Evolutionary conservation across 2,888 invertebrate species (phyloP), one percentile per base, ranked within the genome.

Genomic region (Tortrix viridana): DNA sequence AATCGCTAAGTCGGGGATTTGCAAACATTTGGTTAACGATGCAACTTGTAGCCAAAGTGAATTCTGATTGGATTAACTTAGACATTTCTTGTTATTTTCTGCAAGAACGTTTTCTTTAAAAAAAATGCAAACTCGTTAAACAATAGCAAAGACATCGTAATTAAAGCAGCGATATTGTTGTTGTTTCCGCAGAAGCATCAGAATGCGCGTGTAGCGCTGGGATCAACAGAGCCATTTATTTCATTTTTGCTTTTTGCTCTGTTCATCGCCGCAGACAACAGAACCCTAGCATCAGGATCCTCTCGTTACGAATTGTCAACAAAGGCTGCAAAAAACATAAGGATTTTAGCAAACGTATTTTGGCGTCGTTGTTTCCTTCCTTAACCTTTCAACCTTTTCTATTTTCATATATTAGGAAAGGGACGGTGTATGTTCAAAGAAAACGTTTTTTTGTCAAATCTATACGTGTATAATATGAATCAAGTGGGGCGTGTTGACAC

Each of bases 401-500:
- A 38, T 53, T 53, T 41, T 53, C 41, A n/a, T 43, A 43, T 54
- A 43, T 53, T 53, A 54, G 18, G 6, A 23, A 46, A 43, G 7
- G 55, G 44, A 23, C 19, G 26, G 19, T 48, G 55, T 62, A 37
- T 65, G 54, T 48, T 59, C 67, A 67, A 62, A 65, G 53, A 65
- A 67, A 73, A 77, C 32, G 74, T 71, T 77, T 78, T n/a, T 69
- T 75, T 68, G 72, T 74, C 70, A 76, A 79, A 80, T 77, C 78
- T 76, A 77, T 80, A 70, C 78, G 64, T 65, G 67, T 74, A 69
- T 73, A 72, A 74, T 69, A 76, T 79, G 77, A 82, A 80, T 81
- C 80, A 74, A 70, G 71, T 66, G 73, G 73, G 77, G 70, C 73
- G 75, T 87, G 84, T 89, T 88, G 87, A 81, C 83, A 79, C 81